These are phyloP conservation scores for Linnaemya vulpina DNA, from an alignment of 2,888 invertebrate genomes.

Conservation along the genomic window DNA sequence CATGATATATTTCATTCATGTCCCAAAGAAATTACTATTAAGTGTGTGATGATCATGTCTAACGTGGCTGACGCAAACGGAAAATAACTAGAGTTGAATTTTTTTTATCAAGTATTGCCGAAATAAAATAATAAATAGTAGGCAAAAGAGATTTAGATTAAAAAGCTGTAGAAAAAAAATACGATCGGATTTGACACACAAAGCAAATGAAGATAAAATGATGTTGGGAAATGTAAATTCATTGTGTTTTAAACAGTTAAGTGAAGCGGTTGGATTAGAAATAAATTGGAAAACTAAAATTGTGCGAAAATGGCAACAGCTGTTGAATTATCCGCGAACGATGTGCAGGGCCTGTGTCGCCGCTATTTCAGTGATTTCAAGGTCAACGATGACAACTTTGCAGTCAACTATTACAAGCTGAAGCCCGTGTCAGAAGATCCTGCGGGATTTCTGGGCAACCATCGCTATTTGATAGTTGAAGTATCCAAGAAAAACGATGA, in stretches of 20 bases:
- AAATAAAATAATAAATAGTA: slow-evolving; percentile 10
- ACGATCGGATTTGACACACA: background rate
- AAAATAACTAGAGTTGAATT: background rate
- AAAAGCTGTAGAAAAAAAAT: background rate
- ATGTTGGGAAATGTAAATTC: background rate
- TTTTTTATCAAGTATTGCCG: background rate
- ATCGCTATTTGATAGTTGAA: slow-evolving; percentile 77
- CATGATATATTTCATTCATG: background rate
- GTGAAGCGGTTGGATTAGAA: background rate
- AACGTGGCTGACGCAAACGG: background rate
- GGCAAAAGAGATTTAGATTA: slow-evolving; percentile 32
- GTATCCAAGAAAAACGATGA: slow-evolving; percentile 72
- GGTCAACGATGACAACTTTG: slow-evolving; percentile 23
- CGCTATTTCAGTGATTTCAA: slow-evolving; percentile 63
- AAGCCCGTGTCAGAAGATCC: slow-evolving; percentile 77
- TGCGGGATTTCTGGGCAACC: slow-evolving; percentile 79
- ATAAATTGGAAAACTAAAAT: background rate
- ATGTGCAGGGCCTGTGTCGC: slow-evolving; percentile 67
- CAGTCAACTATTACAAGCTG: slow-evolving; percentile 76
- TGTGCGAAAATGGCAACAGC: slow-evolving; percentile 56
- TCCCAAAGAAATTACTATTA: background rate
- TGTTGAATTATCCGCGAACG: slow-evolving; percentile 64
- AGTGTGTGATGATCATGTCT: background rate
- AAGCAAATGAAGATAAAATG: slow-evolving; percentile 30
- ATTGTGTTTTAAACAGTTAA: slow-evolving; percentile 16